Evolutionary conservation across 1,140 invertebrate genomes (phyloP), one percentile per base, ranked within the genome.

Genomic region (Oncopodura yosiiana): DNA sequence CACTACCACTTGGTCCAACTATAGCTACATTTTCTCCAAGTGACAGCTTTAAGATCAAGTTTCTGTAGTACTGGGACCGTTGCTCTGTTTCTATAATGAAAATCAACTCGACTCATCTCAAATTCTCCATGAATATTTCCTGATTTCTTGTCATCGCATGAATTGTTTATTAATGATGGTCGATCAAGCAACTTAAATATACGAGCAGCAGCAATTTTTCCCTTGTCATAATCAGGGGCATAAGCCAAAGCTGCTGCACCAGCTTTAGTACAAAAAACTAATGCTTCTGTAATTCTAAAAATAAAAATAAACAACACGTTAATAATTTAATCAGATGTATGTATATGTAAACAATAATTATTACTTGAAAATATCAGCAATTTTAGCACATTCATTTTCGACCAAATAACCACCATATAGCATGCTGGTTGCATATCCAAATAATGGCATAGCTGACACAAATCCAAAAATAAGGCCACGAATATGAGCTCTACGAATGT

Each of bases 1-100:
- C 91, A 72, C 87, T 92, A 1, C 90, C 90, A 49, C 84, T 87
- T 49, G 80, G 81, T 71, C 1, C 91, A 89, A 1, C 92, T 86
- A 36, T 94, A 68, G 1, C 90, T 0, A 89, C 72, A 3, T 83
- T 88, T 69, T 85, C 77, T 0, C 86, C 86, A 24, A 71, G 67
- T 27, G 75, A 64, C 0, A 83, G 71, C 0, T 66, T 68, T 3
- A 83, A 53, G 57, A 67, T 68, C 2, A 81, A 56, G 4, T 64
- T 64, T 49, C 63, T 56, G 18, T n/a, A 34, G 6, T 34, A n/a
- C 8, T 34, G 6, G 14, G 14, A 34, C 8, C 30, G 14, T n/a
- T n/a, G 14, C 30, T 9, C 30, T 8, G 14, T 34, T 34, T 9
- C n/a, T 34, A 34, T 34, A 34, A 34, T n/a, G n/a, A n/a, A 34